Base-by-base conservation (phyloP, 2,888 invertebrate genomes). In the Melinopterus prodromus region DNA sequence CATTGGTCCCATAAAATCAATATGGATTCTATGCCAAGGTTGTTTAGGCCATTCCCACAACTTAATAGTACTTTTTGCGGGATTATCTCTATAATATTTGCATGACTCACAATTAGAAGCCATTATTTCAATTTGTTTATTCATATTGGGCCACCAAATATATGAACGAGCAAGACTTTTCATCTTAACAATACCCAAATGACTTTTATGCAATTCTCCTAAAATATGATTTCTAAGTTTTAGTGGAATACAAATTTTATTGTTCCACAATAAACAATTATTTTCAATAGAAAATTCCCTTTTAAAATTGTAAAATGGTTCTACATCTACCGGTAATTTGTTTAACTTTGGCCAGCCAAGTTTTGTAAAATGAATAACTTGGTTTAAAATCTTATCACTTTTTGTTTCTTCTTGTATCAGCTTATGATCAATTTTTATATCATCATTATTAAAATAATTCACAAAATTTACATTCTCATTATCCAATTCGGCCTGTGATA, bases 21-120 rank as follows among this genome's bases (percentile, higher is more conserved):
- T 77, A 77, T 77, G 77, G 6, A 77, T 36, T 35, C 70, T 69
- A 26, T 16, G 36, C 69, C 16, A 77, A 16, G 26, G 70, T 70
- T 77, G 36, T 69, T 53, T 70, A 15, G 77, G 70, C 70, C 77
- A 77, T 36, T 69, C 69, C 77, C 69, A 77, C 36, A 70, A 70
- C 36, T 36, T 77, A 36, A 77, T 70, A 16, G 69, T 70, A 26
- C 69, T 69, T 16, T 77, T 69, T 16, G n/a, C 36, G 36, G 70
- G 77, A 70, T 15, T 15, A 26, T 69, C 70, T 16, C 70, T 70
- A 16, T 70, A 16, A 70, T 74, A 74, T 36, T 69, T 69, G 14
- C 77, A 77, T 69, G 69, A 26, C 16, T 69, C 16, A 69, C 69
- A 77, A 37, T 15, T 38, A 26, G 26, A 26, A 26, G 26, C 26